These are phyloP conservation scores for Heliconius himera DNA, from an alignment of 1,140 invertebrate species.

Conservation along the genomic window DNA sequence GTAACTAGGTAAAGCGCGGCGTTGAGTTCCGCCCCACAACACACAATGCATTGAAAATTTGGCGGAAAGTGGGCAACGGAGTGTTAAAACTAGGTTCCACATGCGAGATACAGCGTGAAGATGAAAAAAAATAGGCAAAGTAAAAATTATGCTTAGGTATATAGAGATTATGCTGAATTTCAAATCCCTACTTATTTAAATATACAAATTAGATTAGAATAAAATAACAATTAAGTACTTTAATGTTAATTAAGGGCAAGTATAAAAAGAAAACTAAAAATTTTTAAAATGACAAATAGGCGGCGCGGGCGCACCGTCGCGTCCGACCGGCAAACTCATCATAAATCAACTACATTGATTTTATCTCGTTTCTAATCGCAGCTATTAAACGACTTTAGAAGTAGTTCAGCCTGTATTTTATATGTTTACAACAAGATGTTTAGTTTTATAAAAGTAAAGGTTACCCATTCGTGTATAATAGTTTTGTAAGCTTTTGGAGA, in stretches of 20 bases:
- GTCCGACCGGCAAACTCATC: conserved; percentile 37
- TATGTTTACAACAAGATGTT: conserved; percentile 22
- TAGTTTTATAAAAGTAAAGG: background rate
- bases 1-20: too few relatives aligned
- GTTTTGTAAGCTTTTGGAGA: background rate
- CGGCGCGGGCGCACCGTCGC: conserved; percentile 40
- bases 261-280: background rate
- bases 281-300: conserved; percentile 22
- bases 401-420: conserved; percentile 34
- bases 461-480: background rate
- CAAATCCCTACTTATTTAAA: background rate
- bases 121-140: too few relatives aligned
- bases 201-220: background rate
- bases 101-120: too few relatives aligned
- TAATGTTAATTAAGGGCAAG: background rate
- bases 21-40: too few relatives aligned
- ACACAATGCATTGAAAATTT: too few relatives aligned
- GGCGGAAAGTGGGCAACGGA: too few relatives aligned
- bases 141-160: too few relatives aligned
- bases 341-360: conserved; percentile 51
- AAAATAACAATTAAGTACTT: conserved; percentile 2
- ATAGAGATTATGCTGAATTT: too few relatives aligned
- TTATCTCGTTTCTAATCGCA: conserved; percentile 51
- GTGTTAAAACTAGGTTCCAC: too few relatives aligned
- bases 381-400: conserved; percentile 40